Evolutionary conservation across 2,113 vertebrate genomes (phyloP), one percentile per base, ranked within the genome.

Genomic region (Misgurnus mizolepis): DNA sequence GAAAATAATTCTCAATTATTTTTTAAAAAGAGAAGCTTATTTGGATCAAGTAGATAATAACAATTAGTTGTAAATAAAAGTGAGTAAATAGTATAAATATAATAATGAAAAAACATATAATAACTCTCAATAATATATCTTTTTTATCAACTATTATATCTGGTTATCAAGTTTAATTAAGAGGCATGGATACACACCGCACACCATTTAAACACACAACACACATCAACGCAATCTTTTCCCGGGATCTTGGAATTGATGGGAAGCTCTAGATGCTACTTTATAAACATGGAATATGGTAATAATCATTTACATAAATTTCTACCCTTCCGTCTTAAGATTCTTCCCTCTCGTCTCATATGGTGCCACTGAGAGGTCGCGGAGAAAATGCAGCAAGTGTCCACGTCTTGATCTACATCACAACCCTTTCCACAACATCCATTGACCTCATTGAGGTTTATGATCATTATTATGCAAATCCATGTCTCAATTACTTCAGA

Each of bases 221-320:
- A 41, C 56, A 9, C 62, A 79, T 84, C 49, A 76, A 79, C 66
- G 67, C 41, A 81, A 75, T 69, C 47, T 67, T 56, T 81, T 78
- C 47, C 22, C 5, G n/a, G 76, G 34, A 62, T 82, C 58, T 75
- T 7, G 22, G 50, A 79, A 82, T 69, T 75, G 69, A 78, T n/a
- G 72, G 75, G 58, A 62, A 69, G 22, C 56, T 50, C 55, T 74
- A 80, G 58, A 79, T 79, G 76, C 80, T 84, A 82, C 83, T 82
- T 84, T 84, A 82, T 84, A 84, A 82, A 84, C 80, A 82, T 84
- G 70, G 76, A 79, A 84, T 82, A 82, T 76, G 66, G 71, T 82
- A 79, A 84, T 82, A 64, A 79, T 67, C n/a, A 66, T 75, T 84
- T 81, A 74, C 65, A 81, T 81, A 81, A 81, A 81, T 69, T 45